These are phyloP conservation scores for Chondrilla cf. caribensis DNA, from an alignment of 37 sponge, comb jelly and placozoan species.

Conservation along the genomic window DNA sequence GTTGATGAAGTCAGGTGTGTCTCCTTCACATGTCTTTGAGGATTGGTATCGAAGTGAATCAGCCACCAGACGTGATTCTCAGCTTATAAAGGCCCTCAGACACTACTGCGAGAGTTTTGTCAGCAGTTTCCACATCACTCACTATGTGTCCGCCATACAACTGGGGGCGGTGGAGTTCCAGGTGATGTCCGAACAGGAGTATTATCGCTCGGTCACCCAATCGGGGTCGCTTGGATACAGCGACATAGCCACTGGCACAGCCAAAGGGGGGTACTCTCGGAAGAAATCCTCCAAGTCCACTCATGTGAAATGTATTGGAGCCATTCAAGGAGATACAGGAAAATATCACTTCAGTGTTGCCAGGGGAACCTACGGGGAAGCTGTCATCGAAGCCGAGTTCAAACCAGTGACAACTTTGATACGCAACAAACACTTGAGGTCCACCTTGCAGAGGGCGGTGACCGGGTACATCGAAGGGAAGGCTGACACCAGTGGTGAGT, in stretches of 20 bases:
- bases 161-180: constrained; percentile 59
- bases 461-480: constrained; percentile 30
- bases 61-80: background rate
- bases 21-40: background rate
- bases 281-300: constrained; percentile 23
- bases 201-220: background rate
- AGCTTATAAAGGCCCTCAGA: background rate
- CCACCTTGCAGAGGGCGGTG: constrained; percentile 27
- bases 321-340: background rate
- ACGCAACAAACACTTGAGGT: constrained; percentile 12
- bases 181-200: constrained; percentile 49
- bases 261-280: background rate
- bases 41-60: background rate
- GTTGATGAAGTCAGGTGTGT: background rate
- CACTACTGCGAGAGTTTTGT: constrained; percentile 45
- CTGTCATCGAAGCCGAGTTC: constrained; percentile 50
- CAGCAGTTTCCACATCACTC: constrained; percentile 44
- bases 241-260: background rate
- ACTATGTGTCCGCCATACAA: constrained; percentile 53
- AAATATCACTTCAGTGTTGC: constrained; percentile 9
- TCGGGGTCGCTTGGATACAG: constrained; percentile 8
- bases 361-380: constrained; percentile 55
- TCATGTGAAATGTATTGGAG: constrained; percentile 35
- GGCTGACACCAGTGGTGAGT: constrained; percentile 56
- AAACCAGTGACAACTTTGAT: constrained; percentile 42